These are phyloP conservation scores for Drosophila tropicalis DNA, from an alignment of 1,140 invertebrate species.

Conservation along the genomic window DNA sequence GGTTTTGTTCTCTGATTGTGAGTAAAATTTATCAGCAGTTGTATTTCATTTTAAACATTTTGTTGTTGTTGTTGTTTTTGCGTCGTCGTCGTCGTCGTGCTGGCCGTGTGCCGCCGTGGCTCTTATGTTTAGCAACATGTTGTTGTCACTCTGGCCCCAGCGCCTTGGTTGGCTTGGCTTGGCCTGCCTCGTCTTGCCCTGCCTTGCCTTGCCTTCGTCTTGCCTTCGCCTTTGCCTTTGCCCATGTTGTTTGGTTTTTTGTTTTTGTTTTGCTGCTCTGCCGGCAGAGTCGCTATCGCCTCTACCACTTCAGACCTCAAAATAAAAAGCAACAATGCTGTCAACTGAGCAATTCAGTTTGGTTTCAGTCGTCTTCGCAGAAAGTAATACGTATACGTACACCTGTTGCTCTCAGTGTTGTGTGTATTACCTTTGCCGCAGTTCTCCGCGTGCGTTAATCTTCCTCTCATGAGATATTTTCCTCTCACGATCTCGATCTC, in stretches of 20 bases:
- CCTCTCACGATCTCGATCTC: conserved; percentile 17
- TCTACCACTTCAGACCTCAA: conserved; percentile 67
- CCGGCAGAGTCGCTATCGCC: conserved; percentile 59
- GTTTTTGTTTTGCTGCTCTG: conserved; percentile 33
- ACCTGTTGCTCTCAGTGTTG: neutral
- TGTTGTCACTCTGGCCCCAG: conserved; percentile 36
- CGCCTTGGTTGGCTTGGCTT: neutral
- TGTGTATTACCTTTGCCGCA: neutral
- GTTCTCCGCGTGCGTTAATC: neutral
- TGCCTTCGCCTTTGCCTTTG: conserved; percentile 26
- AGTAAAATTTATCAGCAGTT: conserved; percentile 70
- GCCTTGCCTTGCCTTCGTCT: conserved; percentile 9
- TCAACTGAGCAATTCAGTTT: conserved; percentile 78
- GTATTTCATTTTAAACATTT: conserved; percentile 56
- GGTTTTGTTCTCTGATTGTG: neutral
- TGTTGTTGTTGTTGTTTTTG: neutral
- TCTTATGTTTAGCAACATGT: conserved; percentile 49
- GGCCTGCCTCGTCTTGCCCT: too few species aligned
- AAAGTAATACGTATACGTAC: conserved; percentile 65
- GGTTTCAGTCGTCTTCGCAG: conserved; percentile 73
- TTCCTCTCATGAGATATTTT: conserved; percentile 7
- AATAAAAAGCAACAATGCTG: conserved; percentile 77
- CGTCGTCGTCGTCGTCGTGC: conserved; percentile 19
- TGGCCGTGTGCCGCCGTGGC: conserved; percentile 18
- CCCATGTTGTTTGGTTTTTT: conserved; percentile 8